Evolutionary conservation across 2,888 invertebrate genomes (phyloP), one percentile per base, ranked within the genome.

Genomic region (Branchellion lobata): DNA sequence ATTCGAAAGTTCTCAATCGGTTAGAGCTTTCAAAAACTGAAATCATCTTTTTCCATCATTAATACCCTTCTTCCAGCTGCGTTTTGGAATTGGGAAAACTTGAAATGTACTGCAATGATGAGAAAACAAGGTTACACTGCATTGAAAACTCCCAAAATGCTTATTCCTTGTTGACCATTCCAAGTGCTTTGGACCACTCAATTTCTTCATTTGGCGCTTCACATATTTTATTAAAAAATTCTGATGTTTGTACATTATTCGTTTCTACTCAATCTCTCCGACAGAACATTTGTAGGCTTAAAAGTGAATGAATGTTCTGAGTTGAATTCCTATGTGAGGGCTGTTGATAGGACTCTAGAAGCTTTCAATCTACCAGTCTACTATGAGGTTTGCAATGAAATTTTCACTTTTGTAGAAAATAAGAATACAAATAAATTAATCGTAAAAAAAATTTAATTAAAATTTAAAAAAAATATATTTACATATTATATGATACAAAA

Each of bases 101-200:
- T 5, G 90, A 91, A 84, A 89, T 93, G 29, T 94, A 93, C 85
- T 91, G 91, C 81, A 96, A 95, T 87, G 94, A 94, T 84, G 93
- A 95, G 83, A 90, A 90, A 80, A 92, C 93, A 1, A 91, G 86
- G 85, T 85, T 33, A 11, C 33, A 8, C 29, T n/a, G 36, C 21
- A 57, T 24, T 57, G 14, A 57, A 57, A 5, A 24, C 14, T 24
- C n/a, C 8, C 18, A 18, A 47, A 47, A 14, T 47, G 8, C 18
- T 18, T 47, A 47, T 14, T 47, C 18, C 47, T 47, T 47, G 8
- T 47, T 47, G 18, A 18, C 18, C 47, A 47, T 47, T n/a, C n/a
- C n/a, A n/a, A n/a, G n/a, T n/a, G n/a, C n/a, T 47, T 47, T 47
- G 47, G 18, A 47, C 18, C 18, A 47, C 18, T 47, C 8, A 47